Evolutionary conservation across 1,140 invertebrate species (phyloP), one percentile per base, ranked within the genome.

Genomic region (Sycophaga agraensis): DNA sequence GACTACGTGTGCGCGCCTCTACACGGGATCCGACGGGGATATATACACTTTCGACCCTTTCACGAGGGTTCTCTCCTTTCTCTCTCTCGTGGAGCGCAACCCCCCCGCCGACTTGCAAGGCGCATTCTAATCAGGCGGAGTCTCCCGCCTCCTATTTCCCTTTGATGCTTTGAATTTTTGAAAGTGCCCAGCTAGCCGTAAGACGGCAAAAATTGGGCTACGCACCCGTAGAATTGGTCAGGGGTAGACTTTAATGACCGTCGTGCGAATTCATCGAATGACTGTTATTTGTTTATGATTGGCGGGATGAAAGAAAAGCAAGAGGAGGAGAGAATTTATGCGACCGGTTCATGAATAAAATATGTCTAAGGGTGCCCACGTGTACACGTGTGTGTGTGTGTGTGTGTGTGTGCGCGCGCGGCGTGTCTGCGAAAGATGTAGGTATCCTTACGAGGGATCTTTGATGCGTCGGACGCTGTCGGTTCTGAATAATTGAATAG

Each of bases 241-340:
- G n/a, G n/a, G n/a, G n/a, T n/a, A n/a, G n/a, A n/a, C n/a, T n/a
- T n/a, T n/a, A n/a, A n/a, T n/a, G n/a, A n/a, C n/a, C n/a, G n/a
- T n/a, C n/a, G n/a, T 14, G 48, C n/a, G 26, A n/a, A 9, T 14
- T 7, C 37, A 26, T 42, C 34, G 34, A 40, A 55, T 61, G 55
- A 48, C 24, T 39, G 51, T 55, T 54, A 55, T 55, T 61, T 61
- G 59, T 55, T 61, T 61, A 61, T 49, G 51, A 61, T 61, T 61
- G 43, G 12, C 2, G 12, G 16, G 22, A n/a, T n/a, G 19, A 9
- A 19, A 35, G 28, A 35, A 5, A 34, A 34, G 28, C 8, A 3
- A 19, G 40, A 34, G 37, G 43, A 11, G 19, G 12, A 51, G 43
- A 40, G 42, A 61, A 61, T 61, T 61, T 61, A 61, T 61, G 43